Evolutionary conservation across 2,888 invertebrate species (phyloP), one percentile per base, ranked within the genome.

Genomic region (Lithophane semibrunnea): DNA sequence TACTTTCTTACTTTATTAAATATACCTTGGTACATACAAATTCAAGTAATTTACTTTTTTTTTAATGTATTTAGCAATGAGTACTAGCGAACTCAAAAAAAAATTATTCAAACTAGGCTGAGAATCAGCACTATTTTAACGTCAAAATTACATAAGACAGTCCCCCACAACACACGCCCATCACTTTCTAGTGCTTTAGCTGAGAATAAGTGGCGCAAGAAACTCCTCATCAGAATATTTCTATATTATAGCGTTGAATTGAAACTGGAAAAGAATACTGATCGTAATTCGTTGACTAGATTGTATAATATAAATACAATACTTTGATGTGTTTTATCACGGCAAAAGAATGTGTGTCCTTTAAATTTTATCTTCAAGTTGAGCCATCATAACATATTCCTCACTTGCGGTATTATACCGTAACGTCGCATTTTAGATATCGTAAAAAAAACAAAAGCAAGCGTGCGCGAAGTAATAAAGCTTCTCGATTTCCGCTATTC

Each of bases 401-500:
- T 92, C 92, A 92, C 91, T 92, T 90, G 87, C 91, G 90, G 90
- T 91, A 90, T 92, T 92, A 93, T 92, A 91, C 92, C 92, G 92
- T 93, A 92, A 93, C 91, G 89, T 91, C 91, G 92, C 92, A 91
- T 94, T 94, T 95, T 93, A 91, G 91, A 87, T 88, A 93, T 93
- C 92, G 92, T 93, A 92, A 94, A 94, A 94, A 94, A 94, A 94
- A 93, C 92, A 94, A 94, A 93, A 92, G 90, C 90, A 91, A 92
- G 90, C 94, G 91, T 93, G 93, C 92, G 86, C 89, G 87, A 92
- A 92, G 94, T 93, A 94, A 96, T 95, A 94, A 95, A 94, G 92
- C 88, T 90, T 92, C 94, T 94, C 92, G 92, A 94, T 94, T 94
- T 93, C 92, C 93, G 92, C 92, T 92, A 94, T 94, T 94, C 93